Evolutionary conservation across 2,113 vertebrate genomes (phyloP).

Genomic region (Rhombomys opimus): DNA sequence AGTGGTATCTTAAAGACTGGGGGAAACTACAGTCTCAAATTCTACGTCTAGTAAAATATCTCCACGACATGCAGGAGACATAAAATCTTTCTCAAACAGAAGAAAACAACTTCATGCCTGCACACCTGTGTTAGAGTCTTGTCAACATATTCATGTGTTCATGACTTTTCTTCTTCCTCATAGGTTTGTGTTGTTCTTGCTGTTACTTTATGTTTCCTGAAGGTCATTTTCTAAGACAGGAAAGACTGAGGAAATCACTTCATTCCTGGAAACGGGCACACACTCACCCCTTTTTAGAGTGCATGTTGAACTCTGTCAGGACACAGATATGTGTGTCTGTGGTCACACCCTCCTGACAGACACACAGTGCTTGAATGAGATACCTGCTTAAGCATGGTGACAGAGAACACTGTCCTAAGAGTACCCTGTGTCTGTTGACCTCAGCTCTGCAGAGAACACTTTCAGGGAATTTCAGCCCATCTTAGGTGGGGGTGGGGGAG

Average conservation of each 20-base stretch:
- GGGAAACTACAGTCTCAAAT: not conserved
- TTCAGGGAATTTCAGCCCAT: not conserved
- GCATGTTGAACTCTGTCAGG: not conserved
- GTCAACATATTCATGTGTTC: accelerated
- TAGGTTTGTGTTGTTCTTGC: not conserved
- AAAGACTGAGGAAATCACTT: not conserved
- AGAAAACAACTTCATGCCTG: not conserved
- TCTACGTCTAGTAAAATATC: not conserved
- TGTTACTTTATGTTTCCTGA: not conserved
- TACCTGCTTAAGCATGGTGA: not conserved
- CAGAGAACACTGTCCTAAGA: not conserved
- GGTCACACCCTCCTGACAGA: not conserved
- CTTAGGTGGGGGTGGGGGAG: not conserved
- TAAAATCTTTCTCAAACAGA: not conserved
- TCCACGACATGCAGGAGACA: not conserved
- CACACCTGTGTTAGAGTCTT: not conserved
- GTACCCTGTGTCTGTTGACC: not conserved
- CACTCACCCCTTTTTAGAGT: not conserved
- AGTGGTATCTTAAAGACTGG: not conserved
- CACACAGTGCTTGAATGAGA: not conserved
- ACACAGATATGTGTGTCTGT: not conserved
- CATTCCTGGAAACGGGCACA: not conserved
- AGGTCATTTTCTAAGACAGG: not conserved
- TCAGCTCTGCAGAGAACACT: not conserved
- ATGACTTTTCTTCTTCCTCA: not conserved